Evolutionary conservation across 2,797 vertebrate species (phyloP), one percentile per base, ranked within the genome.

Genomic region (Hybognathus amarus): DNA sequence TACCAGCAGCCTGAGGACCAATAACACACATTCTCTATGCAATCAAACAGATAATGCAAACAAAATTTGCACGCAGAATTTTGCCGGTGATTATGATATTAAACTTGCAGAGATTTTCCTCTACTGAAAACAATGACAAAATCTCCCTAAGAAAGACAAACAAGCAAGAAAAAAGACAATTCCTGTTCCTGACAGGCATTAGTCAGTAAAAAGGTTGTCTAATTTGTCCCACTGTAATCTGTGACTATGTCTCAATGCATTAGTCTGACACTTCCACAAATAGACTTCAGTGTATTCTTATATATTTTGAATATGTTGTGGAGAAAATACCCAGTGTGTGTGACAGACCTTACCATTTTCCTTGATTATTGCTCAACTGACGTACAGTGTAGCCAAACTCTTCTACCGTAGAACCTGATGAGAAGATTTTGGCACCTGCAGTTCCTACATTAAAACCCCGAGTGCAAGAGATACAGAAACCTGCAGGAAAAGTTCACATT

Each of bases 1-100:
- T 73, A 97, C 94, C 87, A 97, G 87, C 78, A 97, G 85, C 96
- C 96, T 97, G 87, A 59, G 20, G 9, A 56, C 13, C 33, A 69
- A 47, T 20, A 56, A 59, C 10, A 40, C 18, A 33, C 12, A 18
- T n/a, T 36, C 11, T 24, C 22, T 13, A 6, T 38, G 10, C 8
- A 40, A 20, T 17, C 22, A 66, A 66, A 10, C 1, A n/a, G 17
- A 17, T 47, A 12, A 52, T 36, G 61, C 59, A 64, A 59, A 40
- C 45, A 74, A 52, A 33, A 12, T 20, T n/a, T 3, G 4, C 54
- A 59, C 20, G 8, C 42, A 27, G n/a, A 71, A 18, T 5, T 47
- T 45, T 18, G 40, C n/a, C 15, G 0, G 0, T 15, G 13, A 6
- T 8, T 69, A 9, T 69, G 20, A 68, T 24, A 42, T 56, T 56